These are phyloP conservation scores for Dendropsophus ebraccatus DNA, from an alignment of 2,113 vertebrate species.

Conservation along the genomic window DNA sequence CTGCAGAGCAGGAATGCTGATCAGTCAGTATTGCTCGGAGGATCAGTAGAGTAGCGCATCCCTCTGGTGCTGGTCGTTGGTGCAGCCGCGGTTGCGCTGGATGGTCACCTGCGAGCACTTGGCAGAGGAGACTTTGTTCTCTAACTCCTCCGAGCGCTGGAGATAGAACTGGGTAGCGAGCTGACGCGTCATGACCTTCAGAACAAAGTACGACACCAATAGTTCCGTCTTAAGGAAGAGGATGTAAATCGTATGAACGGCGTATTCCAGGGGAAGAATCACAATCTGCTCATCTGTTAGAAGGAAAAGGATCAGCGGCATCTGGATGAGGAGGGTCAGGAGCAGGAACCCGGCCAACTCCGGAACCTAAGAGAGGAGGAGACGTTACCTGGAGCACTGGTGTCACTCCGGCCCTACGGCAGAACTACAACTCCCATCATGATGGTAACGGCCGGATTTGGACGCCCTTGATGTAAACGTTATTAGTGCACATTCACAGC, in stretches of 20 bases:
- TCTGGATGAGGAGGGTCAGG: slow-evolving; percentile 81
- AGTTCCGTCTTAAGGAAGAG: slow-evolving; percentile 75
- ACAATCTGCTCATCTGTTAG: slow-evolving; percentile 73
- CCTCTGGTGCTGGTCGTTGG: too few relatives aligned
- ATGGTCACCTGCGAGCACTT: neutral
- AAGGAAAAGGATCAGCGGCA: slow-evolving; percentile 85
- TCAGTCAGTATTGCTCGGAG: too few relatives aligned
- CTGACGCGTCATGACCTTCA: slow-evolving; percentile 77
- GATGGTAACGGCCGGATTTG: too few relatives aligned
- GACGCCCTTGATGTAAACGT: too few relatives aligned
- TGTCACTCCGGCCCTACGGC: too few relatives aligned
- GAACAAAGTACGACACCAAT: slow-evolving; percentile 70
- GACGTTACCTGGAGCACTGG: too few relatives aligned
- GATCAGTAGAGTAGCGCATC: too few relatives aligned
- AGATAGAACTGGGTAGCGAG: slow-evolving; percentile 78
- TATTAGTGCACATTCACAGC: too few relatives aligned
- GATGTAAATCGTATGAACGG: slow-evolving; percentile 75
- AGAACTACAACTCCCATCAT: too few relatives aligned
- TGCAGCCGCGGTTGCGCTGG: neutral
- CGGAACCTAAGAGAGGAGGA: slow-evolving; percentile 75
- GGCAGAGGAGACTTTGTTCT: slow-evolving; percentile 24
- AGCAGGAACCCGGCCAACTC: slow-evolving; percentile 85
- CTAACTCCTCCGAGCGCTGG: slow-evolving; percentile 66
- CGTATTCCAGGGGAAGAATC: slow-evolving; percentile 77
- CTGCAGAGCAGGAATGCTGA: too few relatives aligned